Conservation (phyloP, 2,888 invertebrate genomes). For the Serripes groenlandicus region DNA sequence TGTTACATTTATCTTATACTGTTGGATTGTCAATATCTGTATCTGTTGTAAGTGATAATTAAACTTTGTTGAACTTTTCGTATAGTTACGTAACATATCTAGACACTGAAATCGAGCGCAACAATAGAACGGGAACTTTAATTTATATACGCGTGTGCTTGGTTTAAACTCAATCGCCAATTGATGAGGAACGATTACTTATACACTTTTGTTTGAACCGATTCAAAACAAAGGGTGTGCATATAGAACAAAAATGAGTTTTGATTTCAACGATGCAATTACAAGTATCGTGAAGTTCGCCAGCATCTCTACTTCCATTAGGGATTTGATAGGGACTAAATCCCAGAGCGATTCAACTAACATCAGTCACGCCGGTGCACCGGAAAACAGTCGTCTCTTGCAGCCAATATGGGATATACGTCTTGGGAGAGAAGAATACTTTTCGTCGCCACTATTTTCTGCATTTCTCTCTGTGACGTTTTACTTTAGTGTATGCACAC, state of each 20-base stretch:
- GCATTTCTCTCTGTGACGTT: constrained; percentile 86
- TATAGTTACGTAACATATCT: no score
- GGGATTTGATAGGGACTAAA: constrained; percentile 45
- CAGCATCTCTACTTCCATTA: constrained; percentile 47
- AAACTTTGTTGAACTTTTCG: no score
- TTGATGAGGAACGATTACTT: not conserved
- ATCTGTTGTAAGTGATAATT: no score
- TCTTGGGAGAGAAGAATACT: constrained; percentile 84
- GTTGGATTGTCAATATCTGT: no score
- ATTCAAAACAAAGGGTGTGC: constrained; percentile 47
- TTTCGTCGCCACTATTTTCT: constrained; percentile 87
- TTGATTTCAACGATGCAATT: constrained; percentile 52
- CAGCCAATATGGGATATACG: constrained; percentile 86
- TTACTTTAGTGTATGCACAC: constrained; percentile 86
- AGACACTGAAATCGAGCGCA: no score
- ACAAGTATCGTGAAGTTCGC: constrained; percentile 47
- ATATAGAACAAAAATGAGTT: constrained; percentile 45
- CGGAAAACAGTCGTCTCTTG: constrained; percentile 84
- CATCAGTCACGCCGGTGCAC: constrained; percentile 64
- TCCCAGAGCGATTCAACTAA: constrained; percentile 10
- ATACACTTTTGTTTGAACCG: no score
- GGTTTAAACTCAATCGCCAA: not conserved
- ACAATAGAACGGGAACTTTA: no score
- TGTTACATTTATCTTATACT: no score
- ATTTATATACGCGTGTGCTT: constrained; percentile 16